Percentiles rank a stretch among this genome's conserved stretches.
Evolutionary conservation across 2,113 vertebrate genomes (phyloP).

Genomic region (Aegotheles bennettii): DNA sequence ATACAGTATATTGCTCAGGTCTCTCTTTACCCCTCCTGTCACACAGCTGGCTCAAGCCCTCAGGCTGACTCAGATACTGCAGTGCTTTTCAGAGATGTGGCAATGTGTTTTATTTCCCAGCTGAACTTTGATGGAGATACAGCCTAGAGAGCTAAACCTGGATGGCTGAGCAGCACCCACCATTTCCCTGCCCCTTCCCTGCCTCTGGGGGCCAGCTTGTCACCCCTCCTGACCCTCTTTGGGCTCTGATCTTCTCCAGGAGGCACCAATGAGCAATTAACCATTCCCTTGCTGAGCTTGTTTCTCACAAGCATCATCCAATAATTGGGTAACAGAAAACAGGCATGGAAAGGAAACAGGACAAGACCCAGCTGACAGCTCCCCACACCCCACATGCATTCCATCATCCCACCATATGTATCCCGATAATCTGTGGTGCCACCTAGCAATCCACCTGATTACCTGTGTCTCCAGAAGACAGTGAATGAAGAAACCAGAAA

Average conservation of each 20-base stretch:
- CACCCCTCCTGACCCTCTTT: not conserved
- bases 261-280: not conserved
- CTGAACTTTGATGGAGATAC: not conserved
- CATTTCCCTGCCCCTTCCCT: not conserved
- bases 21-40: not conserved
- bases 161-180: not conserved
- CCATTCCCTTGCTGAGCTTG: not conserved
- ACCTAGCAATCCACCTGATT: rapidly evolving
- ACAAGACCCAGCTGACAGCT: not conserved
- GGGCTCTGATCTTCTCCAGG: not conserved
- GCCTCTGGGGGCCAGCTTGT: not conserved
- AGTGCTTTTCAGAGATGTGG: not conserved
- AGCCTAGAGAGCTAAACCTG: not conserved
- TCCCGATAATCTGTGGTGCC: not conserved
- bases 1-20: rapidly evolving
- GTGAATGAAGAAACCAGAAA: not conserved
- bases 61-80: not conserved
- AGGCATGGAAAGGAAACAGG: not conserved
- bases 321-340: not conserved
- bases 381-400: not conserved
- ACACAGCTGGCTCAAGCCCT: not conserved
- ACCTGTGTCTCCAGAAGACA: not conserved
- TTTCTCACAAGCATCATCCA: not conserved
- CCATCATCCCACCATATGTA: too few species aligned
- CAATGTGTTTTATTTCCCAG: not conserved